A percentile compares a stretch with the other conserved stretches of the same genome.
Conservation (phyloP, 2,113 vertebrate genomes). For the Dryoscopus gambensis region DNA sequence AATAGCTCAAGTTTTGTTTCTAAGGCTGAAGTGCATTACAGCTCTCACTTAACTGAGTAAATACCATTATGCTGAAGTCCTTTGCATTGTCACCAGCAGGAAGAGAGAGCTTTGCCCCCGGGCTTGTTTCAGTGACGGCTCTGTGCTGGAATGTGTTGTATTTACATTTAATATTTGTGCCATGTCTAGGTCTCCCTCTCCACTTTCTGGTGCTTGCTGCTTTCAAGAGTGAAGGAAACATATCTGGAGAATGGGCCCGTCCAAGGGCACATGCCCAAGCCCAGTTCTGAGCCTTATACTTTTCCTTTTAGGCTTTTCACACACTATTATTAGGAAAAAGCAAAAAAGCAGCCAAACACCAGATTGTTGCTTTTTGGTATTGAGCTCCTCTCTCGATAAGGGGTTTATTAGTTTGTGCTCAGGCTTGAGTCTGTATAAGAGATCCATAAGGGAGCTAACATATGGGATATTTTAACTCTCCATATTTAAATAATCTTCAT, state of each 20-base stretch:
- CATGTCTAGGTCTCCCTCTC: background rate
- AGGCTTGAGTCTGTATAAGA: background rate
- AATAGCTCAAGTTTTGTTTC: slow-evolving; percentile 7
- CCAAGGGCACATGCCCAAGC: background rate
- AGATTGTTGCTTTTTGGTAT: background rate
- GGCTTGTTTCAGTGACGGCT: background rate
- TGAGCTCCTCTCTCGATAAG: background rate
- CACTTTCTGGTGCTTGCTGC: background rate
- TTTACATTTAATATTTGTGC: slow-evolving; percentile 3
- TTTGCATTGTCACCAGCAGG: slow-evolving; percentile 14
- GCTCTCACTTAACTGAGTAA: slow-evolving; percentile 36
- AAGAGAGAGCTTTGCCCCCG: background rate
- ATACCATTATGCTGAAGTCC: slow-evolving; percentile 9
- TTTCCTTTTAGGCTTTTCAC: background rate
- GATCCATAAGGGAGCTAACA: background rate
- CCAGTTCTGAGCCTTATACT: background rate
- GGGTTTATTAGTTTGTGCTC: background rate
- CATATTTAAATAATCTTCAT: background rate
- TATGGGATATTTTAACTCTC: background rate
- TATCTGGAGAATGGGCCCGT: background rate
- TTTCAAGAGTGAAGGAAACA: background rate
- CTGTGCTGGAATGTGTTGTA: background rate
- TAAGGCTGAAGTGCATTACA: slow-evolving; percentile 6
- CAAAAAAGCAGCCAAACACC: background rate
- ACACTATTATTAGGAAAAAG: background rate